phyloP scores from a whole-genome alignment of 35 echinoderm and acorn worm species.

The Ophioderma brevispina region DNA sequence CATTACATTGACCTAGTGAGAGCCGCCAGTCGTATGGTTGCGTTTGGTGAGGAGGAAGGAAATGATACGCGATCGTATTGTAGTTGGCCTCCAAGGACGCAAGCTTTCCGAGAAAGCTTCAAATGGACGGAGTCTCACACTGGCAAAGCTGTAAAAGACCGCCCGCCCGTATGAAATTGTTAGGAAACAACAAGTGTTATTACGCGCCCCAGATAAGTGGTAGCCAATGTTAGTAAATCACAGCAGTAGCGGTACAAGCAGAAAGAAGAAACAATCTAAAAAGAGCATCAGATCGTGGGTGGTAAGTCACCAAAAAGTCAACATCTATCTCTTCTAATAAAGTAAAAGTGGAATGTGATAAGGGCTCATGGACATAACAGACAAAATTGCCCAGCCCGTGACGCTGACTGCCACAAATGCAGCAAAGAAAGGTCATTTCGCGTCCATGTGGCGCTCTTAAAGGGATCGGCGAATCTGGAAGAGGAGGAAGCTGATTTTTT shows the following conservation, averaged over 20 bases:
- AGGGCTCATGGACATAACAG: not conserved
- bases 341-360: not conserved
- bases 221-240: not conserved
- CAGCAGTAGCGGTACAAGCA: not conserved
- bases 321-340: not conserved
- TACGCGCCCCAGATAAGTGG: not conserved
- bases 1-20: too few species aligned
- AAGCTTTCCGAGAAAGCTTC: not conserved
- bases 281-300: not conserved
- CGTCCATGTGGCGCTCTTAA: not conserved
- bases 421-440: not conserved
- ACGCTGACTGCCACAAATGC: not conserved
- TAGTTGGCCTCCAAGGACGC: not conserved
- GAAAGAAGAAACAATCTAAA: not conserved
- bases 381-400: not conserved
- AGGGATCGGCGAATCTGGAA: not conserved
- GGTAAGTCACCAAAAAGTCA: not conserved
- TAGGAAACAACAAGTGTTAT: not conserved
- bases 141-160: not conserved
- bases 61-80: not conserved
- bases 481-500: not conserved
- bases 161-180: not conserved
- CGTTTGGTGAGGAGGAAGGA: too few species aligned
- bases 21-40: too few species aligned
- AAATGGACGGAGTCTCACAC: not conserved